These are phyloP conservation scores for Peucedramus taeniatus DNA, from an alignment of 2,113 vertebrate species.

Conservation along the genomic window DNA sequence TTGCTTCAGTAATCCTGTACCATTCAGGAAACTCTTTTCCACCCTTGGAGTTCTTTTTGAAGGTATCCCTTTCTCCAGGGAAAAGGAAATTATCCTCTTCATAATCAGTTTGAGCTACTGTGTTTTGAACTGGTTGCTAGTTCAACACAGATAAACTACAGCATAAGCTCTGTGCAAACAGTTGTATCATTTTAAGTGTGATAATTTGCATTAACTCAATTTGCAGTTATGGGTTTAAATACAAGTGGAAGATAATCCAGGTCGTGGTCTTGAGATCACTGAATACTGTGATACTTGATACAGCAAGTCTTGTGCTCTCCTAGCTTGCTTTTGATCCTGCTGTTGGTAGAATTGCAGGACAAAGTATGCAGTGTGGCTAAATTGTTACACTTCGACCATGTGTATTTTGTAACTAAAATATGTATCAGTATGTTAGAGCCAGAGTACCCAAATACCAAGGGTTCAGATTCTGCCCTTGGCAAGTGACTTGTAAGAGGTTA, in stretches of 20 bases:
- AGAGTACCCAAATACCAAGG: accelerated
- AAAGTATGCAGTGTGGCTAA: neutral
- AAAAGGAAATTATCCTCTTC: neutral
- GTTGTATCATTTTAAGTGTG: neutral
- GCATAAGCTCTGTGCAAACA: neutral
- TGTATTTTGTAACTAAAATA: neutral
- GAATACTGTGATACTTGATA: neutral
- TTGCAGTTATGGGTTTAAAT: neutral
- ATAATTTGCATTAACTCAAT: neutral
- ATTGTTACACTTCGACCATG: neutral
- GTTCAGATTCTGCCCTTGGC: neutral
- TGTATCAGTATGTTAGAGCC: neutral
- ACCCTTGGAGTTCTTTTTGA: neutral
- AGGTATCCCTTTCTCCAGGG: neutral
- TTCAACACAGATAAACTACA: neutral
- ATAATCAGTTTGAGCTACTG: neutral
- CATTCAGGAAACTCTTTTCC: neutral
- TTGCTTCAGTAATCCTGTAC: neutral
- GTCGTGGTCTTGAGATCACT: neutral
- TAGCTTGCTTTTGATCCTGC: neutral
- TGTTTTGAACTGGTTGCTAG: neutral
- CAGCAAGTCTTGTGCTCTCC: neutral
- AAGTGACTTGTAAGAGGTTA: neutral
- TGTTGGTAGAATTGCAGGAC: neutral
- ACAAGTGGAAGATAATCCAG: neutral